Evolutionary conservation across 2,797 vertebrate genomes (phyloP), one percentile per base, ranked within the genome.

Genomic region (Hoplostethus atlanticus): DNA sequence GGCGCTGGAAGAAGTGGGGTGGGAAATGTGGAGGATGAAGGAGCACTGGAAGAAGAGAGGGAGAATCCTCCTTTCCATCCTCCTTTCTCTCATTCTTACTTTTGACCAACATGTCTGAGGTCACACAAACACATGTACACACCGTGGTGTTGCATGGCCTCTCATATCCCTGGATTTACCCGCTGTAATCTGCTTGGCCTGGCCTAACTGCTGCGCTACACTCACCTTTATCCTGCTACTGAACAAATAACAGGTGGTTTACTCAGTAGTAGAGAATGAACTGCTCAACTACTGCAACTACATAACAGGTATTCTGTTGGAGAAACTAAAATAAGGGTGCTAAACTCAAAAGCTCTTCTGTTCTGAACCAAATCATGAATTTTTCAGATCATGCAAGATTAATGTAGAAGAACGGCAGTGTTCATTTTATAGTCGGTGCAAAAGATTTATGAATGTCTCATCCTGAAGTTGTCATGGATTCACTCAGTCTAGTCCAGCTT

Each of bases 151-250:
- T 84, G 73, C 89, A 88, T 80, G 88, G 40, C 34, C 81, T 62
- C 71, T 63, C 16, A 13, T 62, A 48, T 59, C 40, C 64, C 28
- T 30, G 67, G 64, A 13, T 64, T 53, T 11, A 13, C 42, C 59
- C 30, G 21, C 64, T 62, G 11, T 79, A 69, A 84, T 70, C 71
- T 86, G 86, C 90, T 85, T 91, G 89, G 68, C 72, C 81, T 81
- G 58, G 67, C 44, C 53, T 84, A 84, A 85, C 75, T 6, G 44
- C 81, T 73, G 76, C 46, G 74, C 77, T 86, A 80, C 66, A 46
- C 81, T 13, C 34, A 47, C 69, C 74, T 40, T 17, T 21, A 11
- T 12, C 28, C 65, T 17, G 5, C 34, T 25, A 11, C 75, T 54
- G 60, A 76, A 54, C 68, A 21, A 51, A 50, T 73, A 77, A 78